Evolutionary conservation across 2,888 invertebrate genomes (phyloP).

Genomic region (Neuroscelio doddi): DNA sequence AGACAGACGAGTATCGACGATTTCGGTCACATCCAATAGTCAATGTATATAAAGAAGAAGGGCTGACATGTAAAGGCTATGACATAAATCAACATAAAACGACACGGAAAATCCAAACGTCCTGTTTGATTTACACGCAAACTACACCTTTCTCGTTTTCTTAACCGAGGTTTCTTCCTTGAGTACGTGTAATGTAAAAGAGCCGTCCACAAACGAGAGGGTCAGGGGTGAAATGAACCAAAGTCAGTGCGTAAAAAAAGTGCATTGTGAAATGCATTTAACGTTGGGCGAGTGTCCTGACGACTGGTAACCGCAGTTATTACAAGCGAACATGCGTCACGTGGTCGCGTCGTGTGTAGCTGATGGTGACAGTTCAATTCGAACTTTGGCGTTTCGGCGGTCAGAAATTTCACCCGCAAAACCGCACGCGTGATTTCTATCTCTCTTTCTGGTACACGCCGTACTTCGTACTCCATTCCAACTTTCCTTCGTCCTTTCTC

Average conservation of each 20-base stretch:
- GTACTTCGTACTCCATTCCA: too few relatives aligned
- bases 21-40: neutral
- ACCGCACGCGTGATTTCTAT: conserved; percentile 70
- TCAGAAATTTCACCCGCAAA: conserved; percentile 69
- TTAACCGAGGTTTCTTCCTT: neutral
- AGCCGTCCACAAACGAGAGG: conserved; percentile 22
- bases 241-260: conserved; percentile 38
- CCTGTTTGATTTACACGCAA: conserved; percentile 55
- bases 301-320: conserved; percentile 65
- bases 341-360: conserved; percentile 59
- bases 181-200: neutral
- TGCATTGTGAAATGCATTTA: conserved; percentile 52
- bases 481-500: too few relatives aligned
- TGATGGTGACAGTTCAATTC: conserved; percentile 72
- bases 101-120: conserved; percentile 43
- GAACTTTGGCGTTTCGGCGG: conserved; percentile 70
- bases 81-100: conserved; percentile 51
- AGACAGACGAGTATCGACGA: neutral
- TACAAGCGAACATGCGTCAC: conserved; percentile 65
- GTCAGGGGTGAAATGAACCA: conserved; percentile 56
- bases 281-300: conserved; percentile 57
- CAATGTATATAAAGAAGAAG: neutral
- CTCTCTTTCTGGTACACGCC: conserved; percentile 50
- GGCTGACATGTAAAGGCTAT: conserved; percentile 26
- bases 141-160: conserved; percentile 7